phyloP scores from a whole-genome alignment of 2,113 vertebrate species.

The Archilochus colubris region DNA sequence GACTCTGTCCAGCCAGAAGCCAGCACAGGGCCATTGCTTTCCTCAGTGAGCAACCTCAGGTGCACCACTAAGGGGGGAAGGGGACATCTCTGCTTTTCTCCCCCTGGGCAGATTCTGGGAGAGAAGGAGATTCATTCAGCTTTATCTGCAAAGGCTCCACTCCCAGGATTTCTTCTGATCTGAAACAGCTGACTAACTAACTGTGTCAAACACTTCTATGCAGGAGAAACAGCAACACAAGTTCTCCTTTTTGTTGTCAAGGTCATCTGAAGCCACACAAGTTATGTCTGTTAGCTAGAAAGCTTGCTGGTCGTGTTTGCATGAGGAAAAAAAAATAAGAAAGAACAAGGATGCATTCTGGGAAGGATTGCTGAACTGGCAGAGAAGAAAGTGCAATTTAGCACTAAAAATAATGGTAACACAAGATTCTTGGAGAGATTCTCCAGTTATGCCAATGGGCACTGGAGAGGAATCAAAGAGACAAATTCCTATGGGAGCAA shows the following conservation, averaged over 20 bases:
- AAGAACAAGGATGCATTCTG: neutral
- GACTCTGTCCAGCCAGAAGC: neutral
- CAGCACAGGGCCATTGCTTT: neutral
- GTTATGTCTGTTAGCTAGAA: neutral
- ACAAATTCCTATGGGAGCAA: neutral
- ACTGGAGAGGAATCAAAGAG: neutral
- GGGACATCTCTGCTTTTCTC: neutral
- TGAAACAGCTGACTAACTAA: neutral
- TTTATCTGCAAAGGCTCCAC: neutral
- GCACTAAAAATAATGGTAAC: neutral
- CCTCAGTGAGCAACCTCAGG: neutral
- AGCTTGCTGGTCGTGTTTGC: neutral
- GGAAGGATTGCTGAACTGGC: constrained; percentile 8
- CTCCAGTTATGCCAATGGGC: neutral
- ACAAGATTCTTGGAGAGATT: neutral
- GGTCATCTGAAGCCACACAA: neutral
- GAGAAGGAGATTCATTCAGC: neutral
- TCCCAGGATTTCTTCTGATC: neutral
- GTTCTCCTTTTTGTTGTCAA: neutral
- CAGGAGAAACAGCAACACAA: neutral
- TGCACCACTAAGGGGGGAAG: no score
- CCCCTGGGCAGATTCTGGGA: neutral
- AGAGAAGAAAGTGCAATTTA: neutral
- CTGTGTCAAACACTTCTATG: neutral
- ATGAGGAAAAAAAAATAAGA: neutral